Conservation (phyloP, 2,113 vertebrate species). For the Crocuta crocuta region DNA sequence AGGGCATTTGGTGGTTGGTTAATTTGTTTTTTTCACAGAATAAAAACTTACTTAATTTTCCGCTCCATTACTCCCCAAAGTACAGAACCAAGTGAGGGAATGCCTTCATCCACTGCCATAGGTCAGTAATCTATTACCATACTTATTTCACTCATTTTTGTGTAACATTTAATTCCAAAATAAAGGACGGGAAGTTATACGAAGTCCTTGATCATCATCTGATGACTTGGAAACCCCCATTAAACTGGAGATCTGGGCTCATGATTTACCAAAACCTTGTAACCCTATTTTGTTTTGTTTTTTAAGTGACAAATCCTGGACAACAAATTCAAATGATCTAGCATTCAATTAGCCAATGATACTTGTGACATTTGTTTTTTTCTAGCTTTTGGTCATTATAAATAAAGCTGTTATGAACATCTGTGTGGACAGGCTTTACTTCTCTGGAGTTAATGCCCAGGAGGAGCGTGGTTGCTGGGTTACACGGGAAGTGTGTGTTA, state of each 20-base stretch:
- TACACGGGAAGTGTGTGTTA: background rate
- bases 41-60: conserved; percentile 36
- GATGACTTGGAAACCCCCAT: background rate
- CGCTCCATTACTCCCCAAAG: background rate
- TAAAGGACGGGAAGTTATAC: background rate
- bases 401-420: background rate
- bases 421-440: background rate
- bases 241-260: background rate
- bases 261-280: too few species aligned
- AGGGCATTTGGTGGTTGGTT: background rate
- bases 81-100: conserved; percentile 4
- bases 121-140: background rate
- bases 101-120: background rate
- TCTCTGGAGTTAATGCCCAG: background rate
- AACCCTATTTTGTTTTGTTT: too few species aligned
- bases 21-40: background rate
- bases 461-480: background rate
- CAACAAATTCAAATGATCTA: background rate
- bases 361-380: background rate
- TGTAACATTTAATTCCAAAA: background rate
- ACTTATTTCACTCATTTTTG: background rate
- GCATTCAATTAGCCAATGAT: background rate
- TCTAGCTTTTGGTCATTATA: background rate
- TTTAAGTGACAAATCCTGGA: background rate
- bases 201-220: background rate